Conservation (phyloP, 2,888 invertebrate genomes). For the Caenorhabditis macrosperma region DNA sequence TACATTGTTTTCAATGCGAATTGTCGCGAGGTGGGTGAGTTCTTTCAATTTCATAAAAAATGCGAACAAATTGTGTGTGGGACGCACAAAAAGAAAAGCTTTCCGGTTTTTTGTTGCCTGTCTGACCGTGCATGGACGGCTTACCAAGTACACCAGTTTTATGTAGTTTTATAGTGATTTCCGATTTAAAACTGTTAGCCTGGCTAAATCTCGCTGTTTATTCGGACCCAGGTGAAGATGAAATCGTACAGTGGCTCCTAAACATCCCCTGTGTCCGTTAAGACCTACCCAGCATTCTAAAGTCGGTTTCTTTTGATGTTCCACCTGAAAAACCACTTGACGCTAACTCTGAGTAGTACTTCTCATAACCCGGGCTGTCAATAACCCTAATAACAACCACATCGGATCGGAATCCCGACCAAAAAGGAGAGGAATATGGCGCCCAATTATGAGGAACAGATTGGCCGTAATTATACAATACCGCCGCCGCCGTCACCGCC, state of each 20-base stretch:
- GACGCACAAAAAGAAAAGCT: background rate
- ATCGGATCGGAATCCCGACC: slow-evolving; percentile 25
- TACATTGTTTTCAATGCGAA: background rate
- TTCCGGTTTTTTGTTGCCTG: background rate
- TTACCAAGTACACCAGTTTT: slow-evolving; percentile 13
- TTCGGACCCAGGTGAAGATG: too few relatives aligned
- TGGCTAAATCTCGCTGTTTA: background rate
- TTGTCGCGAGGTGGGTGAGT: slow-evolving; percentile 5
- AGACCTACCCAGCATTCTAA: too few relatives aligned
- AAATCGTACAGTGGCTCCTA: too few relatives aligned
- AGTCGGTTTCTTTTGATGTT: too few relatives aligned
- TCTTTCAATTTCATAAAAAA: background rate
- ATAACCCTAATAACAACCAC: slow-evolving; percentile 10
- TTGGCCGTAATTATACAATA: slow-evolving; percentile 43
- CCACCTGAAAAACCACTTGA: background rate
- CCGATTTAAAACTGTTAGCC: background rate
- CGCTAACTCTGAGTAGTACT: background rate
- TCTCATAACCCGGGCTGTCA: background rate
- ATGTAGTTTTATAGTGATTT: background rate
- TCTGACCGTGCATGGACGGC: slow-evolving; percentile 2
- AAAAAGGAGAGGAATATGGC: slow-evolving; percentile 30
- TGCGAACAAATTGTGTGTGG: background rate
- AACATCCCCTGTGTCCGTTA: too few relatives aligned
- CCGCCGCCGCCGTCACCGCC: background rate
- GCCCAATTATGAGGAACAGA: slow-evolving; percentile 50